Conservation (phyloP, 2,888 invertebrate species). For the Calliscelio sp. region DNA sequence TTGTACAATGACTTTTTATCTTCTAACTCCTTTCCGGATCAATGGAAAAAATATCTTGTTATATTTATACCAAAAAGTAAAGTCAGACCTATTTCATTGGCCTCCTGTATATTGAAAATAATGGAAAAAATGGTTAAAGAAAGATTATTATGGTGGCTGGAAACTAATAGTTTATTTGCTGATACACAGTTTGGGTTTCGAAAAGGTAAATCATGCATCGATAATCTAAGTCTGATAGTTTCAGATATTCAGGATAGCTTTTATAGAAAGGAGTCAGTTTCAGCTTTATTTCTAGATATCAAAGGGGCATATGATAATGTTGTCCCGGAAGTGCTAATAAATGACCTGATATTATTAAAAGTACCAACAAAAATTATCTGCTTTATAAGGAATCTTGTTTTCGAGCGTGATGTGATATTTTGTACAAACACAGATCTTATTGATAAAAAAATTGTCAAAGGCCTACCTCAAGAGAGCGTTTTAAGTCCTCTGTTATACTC, state of each 20-base stretch:
- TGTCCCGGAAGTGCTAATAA: constrained; percentile 33
- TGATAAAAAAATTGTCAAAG: constrained; percentile 13
- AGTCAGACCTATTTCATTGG: constrained; percentile 65
- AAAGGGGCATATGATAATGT: constrained; percentile 47
- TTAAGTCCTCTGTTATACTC: constrained; percentile 50
- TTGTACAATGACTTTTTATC: background rate
- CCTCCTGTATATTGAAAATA: constrained; percentile 58
- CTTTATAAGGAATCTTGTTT: constrained; percentile 27
- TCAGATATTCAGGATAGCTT: constrained; percentile 16
- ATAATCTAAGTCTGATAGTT: constrained; percentile 27
- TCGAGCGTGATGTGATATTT: constrained; percentile 2
- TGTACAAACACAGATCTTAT: constrained; percentile 20
- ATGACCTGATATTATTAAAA: constrained; percentile 31
- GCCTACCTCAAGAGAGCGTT: constrained; percentile 55
- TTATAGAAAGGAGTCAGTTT: constrained; percentile 16
- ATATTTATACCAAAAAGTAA: constrained; percentile 69
- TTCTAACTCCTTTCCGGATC: background rate
- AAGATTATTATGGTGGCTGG: background rate
- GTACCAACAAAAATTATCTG: constrained; percentile 39
- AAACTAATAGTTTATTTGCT: background rate
- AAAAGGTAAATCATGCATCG: constrained; percentile 51
- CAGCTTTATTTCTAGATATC: constrained; percentile 31
- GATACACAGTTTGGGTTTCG: background rate
- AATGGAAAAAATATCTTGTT: constrained; percentile 52
- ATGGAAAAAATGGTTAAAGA: constrained; percentile 59